Conservation (phyloP, 2,888 invertebrate species). For the Augochlorella aurata region DNA sequence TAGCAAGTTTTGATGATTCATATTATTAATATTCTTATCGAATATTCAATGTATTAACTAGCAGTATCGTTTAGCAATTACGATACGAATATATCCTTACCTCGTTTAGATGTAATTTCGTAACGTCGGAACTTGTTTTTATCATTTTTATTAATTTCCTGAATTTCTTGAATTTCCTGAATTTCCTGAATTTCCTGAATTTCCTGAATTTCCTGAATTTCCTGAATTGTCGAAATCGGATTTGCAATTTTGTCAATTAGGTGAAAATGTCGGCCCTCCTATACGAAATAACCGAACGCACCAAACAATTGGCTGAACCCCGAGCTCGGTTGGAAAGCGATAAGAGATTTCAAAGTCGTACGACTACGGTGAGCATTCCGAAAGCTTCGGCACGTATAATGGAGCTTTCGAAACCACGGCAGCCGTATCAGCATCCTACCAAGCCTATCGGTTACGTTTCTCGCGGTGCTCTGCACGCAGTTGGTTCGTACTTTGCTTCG, state of each 20-base stretch:
- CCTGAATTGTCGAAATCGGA: too few species aligned
- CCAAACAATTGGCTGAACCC: slow-evolving; percentile 64
- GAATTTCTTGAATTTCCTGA: too few species aligned
- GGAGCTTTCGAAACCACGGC: slow-evolving; percentile 62
- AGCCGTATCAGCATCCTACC: slow-evolving; percentile 24
- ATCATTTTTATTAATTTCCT: too few species aligned
- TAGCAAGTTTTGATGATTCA: too few species aligned
- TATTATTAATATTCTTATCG: too few species aligned
- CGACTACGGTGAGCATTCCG: slow-evolving; percentile 10
- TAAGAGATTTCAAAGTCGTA: not conserved
- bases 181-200: too few species aligned
- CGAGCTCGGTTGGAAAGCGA: slow-evolving; percentile 29
- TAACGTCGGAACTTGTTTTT: too few species aligned
- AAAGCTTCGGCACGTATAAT: slow-evolving; percentile 48
- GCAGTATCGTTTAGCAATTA: too few species aligned
- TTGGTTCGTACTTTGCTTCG: slow-evolving; percentile 45
- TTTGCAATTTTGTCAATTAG: slow-evolving; percentile 36
- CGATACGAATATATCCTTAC: too few species aligned
- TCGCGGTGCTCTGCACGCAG: slow-evolving; percentile 61
- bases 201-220: too few species aligned
- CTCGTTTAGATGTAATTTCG: too few species aligned
- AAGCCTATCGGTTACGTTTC: slow-evolving; percentile 52
- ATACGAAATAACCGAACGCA: slow-evolving; percentile 69
- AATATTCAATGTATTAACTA: too few species aligned
- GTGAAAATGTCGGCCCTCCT: slow-evolving; percentile 64